Evolutionary conservation across 2,113 vertebrate genomes (phyloP), one percentile per base, ranked within the genome.

Genomic region (Labeo catla): DNA sequence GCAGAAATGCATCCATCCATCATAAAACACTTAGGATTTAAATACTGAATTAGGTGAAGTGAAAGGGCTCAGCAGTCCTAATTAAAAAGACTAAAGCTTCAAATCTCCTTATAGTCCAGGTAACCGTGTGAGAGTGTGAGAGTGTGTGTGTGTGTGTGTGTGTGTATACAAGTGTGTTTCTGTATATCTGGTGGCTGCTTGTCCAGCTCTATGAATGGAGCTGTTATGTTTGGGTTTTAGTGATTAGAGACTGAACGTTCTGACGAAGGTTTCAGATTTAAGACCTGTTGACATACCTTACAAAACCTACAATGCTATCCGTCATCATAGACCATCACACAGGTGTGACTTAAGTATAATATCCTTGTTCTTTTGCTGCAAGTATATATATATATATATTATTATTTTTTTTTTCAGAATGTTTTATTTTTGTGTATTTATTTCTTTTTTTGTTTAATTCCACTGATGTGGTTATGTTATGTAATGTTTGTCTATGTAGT

Each of bases 211-310:
- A 39, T 81, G 45, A 36, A 15, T 8, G 59, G n/a, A 66, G 80
- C 47, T 70, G 50, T 77, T 85, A 65, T 85, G 54, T 83, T 63
- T 78, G 61, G n/a, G 70, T 47, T 59, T 82, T 73, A 78, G 61
- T 83, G 74, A 49, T 81, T 61, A 57, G 50, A 66, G n/a, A 83
- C 45, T 43, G 65, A 49, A 11, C 11, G 0, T 13, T 76, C 47
- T 16, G n/a, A 76, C 23, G 7, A 15, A 34, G 74, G 74, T 34
- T 50, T 76, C 13, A 52, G 74, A 76, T 76, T 76, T 76, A 76
- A 54, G 74, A 76, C 16, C 49, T 54, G 45, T 52, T 76, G 74
- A 76, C 3, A 13, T 54, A 49, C 49, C 12, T 15, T 52, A 52
- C 49, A 52, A 28, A 76, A 52, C 45, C 49, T 76, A 76, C 49